Base-by-base conservation (phyloP, 1,140 invertebrate species). In the Drosophila ohnishii region DNA sequence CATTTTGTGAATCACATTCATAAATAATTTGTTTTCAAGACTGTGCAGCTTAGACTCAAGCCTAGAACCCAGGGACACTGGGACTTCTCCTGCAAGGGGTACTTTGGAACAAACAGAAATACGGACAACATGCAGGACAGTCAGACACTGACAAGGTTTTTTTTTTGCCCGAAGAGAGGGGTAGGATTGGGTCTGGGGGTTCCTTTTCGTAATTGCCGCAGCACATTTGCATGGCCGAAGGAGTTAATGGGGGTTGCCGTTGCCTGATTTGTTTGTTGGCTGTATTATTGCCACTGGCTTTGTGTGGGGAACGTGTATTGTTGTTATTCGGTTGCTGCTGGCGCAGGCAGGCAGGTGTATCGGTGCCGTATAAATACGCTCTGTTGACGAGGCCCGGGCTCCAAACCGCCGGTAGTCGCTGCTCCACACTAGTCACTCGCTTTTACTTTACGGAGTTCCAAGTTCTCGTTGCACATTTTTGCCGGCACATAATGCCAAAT, bases 211-310 rank as follows among this genome's bases (percentile, higher is more conserved):
- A 88, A 87, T 87, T 87, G 84, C 85, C 80, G 85, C 80, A 75
- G 77, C 65, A 59, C 85, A 89, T 88, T 88, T 88, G 84, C 84
- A 88, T 89, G 84, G 80, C 77, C 58, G 74, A 89, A 88, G 85
- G 84, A 88, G 84, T 80, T 88, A 83, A 88, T 87, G 83, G 83
- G 71, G 84, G 79, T 87, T 87, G 85, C 80, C 85, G 79, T 88
- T 87, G 85, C 80, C 85, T 78, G 80, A 88, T 81, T 78, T 88
- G 62, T 65, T 84, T 71, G 78, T 73, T 88, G 80, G 69, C 22
- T 34, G 34, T 63, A 47, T 30, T 78, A 71, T 66, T 66, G 64
- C 53, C 14, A 45, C 40, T 57, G 70, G 32, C 44, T 22, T 22
- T 55, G 51, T 37, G 9, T 5, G 51, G 51, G 50, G 13, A 37